A percentile compares a stretch with the other conserved stretches of the same genome.
Conservation (phyloP, 2,797 vertebrate genomes). For the Pelochelys cantorii region DNA sequence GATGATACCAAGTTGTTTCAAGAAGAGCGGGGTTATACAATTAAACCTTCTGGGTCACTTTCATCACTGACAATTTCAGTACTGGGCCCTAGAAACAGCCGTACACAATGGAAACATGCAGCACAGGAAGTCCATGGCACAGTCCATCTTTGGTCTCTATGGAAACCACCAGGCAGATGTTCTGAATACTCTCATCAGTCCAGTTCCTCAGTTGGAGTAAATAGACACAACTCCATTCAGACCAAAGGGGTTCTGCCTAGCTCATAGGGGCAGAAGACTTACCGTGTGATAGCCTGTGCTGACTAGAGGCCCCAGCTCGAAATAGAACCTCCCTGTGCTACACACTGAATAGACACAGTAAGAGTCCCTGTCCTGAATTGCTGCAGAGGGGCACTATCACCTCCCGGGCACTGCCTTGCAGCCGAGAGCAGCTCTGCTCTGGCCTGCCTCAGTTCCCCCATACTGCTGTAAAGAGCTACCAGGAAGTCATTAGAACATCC, state of each 20-base stretch:
- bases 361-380: not conserved
- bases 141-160: not conserved
- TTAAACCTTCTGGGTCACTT: constrained; percentile 50
- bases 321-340: not conserved
- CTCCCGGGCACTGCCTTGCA: too few relatives aligned
- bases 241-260: rapidly evolving
- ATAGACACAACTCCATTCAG: rapidly evolving
- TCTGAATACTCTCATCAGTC: not conserved
- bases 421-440: too few relatives aligned
- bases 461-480: too few relatives aligned
- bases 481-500: too few relatives aligned
- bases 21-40: not conserved
- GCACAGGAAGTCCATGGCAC: too few relatives aligned
- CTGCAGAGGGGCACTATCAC: too few relatives aligned
- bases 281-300: not conserved
- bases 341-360: not conserved
- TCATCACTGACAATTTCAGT: constrained; percentile 40
- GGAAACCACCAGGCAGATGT: not conserved
- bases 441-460: too few relatives aligned
- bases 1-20: too few relatives aligned
- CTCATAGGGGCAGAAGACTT: rapidly evolving
- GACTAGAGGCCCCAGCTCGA: too few relatives aligned
- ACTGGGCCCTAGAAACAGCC: constrained; percentile 20
- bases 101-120: constrained; percentile 15
- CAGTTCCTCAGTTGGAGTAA: not conserved